A percentile compares a stretch with the other conserved stretches of the same genome.
These are phyloP conservation scores for Suncus etruscus DNA, from an alignment of 2,113 vertebrate genomes.

Conservation along the genomic window DNA sequence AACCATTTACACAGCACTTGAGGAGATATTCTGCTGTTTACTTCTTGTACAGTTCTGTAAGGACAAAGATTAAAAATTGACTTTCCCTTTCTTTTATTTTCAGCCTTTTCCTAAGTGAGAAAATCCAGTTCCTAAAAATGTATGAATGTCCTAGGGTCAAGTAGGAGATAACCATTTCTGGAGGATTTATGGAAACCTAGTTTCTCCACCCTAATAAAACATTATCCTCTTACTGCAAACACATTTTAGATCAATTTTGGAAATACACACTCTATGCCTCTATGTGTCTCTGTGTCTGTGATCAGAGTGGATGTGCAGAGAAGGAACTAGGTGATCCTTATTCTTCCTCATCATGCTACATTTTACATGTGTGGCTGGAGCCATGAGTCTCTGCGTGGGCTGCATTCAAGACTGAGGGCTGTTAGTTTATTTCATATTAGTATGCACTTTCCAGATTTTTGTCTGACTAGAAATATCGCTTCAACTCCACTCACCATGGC, in stretches of 20 bases:
- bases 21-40: background rate
- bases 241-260: constrained; percentile 18
- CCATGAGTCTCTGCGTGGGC: constrained; percentile 14
- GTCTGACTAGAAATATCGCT: constrained; percentile 83
- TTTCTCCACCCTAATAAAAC: background rate
- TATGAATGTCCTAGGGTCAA: background rate
- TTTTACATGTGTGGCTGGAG: background rate
- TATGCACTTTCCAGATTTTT: constrained; percentile 85
- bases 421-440: constrained; percentile 80
- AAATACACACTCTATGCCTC: background rate
- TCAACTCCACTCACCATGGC: constrained; percentile 88
- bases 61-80: background rate
- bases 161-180: background rate
- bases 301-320: background rate
- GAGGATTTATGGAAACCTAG: background rate
- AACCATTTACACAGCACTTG: background rate
- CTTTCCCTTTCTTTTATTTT: background rate
- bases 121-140: background rate
- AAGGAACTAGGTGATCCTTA: background rate
- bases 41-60: background rate
- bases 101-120: background rate
- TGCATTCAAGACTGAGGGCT: constrained; percentile 59
- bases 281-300: background rate
- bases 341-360: background rate
- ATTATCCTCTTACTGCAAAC: background rate